Percentiles rank a stretch among this genome's conserved stretches.
Evolutionary conservation across 1,140 invertebrate genomes (phyloP).

Genomic region (Leguminivora glycinivorella): DNA sequence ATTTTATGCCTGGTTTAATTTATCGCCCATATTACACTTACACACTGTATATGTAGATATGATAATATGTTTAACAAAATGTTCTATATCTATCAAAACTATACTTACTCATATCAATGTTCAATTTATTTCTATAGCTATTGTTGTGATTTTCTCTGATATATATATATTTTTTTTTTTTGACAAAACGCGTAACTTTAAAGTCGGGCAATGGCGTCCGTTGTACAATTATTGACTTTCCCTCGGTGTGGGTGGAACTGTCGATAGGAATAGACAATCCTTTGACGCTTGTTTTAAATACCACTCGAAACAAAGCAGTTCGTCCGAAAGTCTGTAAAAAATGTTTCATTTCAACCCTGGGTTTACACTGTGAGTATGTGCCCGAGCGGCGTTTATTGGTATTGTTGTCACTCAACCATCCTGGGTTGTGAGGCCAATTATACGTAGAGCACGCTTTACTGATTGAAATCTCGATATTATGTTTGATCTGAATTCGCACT

Average conservation of each 20-base stretch:
- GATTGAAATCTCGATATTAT: background rate
- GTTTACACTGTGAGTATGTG: constrained; percentile 2
- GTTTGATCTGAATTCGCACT: background rate
- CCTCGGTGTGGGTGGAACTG: background rate
- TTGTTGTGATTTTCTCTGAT: too few species aligned
- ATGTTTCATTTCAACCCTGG: constrained; percentile 22
- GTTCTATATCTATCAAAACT: too few species aligned
- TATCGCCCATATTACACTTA: too few species aligned
- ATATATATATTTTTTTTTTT: too few species aligned
- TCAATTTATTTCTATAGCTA: too few species aligned
- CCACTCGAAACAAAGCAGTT: constrained; percentile 9
- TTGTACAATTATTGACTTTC: background rate
- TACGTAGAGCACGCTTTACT: background rate
- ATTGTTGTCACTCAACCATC: constrained; percentile 21
- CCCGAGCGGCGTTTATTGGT: constrained; percentile 16
- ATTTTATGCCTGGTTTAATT: too few species aligned
- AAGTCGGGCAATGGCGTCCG: background rate
- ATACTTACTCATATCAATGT: too few species aligned
- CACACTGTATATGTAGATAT: too few species aligned
- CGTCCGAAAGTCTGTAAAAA: constrained; percentile 9
- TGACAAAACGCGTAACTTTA: background rate
- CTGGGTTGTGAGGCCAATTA: constrained; percentile 2
- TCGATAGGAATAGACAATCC: constrained; percentile 13
- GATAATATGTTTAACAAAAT: too few species aligned
- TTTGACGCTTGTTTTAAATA: constrained; percentile 23